Base-by-base conservation (phyloP, 2,113 vertebrate species). In the Phaethornis superciliosus region DNA sequence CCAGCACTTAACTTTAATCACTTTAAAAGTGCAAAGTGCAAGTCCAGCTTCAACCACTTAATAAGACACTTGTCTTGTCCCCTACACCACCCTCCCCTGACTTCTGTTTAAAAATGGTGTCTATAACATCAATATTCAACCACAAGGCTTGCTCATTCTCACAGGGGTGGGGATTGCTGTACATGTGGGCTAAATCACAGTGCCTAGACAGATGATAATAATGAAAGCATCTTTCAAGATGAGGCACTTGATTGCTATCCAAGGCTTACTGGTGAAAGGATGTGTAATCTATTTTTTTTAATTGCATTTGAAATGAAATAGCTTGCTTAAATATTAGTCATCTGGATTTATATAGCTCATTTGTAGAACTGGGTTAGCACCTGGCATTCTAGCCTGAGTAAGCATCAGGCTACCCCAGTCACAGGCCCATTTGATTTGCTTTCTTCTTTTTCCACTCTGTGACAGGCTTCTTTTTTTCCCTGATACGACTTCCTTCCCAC, bases 101-200 rank as follows among this genome's bases (percentile, higher is more conserved):
- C 79, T 12, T 32, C 32, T 51, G 69, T 87, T 87, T 79, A 87
- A 93, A 93, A 91, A 65, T 8, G 3, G 40, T 35, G 52, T 63
- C 83, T 78, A 6, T 60, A 89, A 67, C 80, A 92, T 90, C 83
- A 93, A 89, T 92, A 96, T 95, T 96, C 95, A 95, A 92, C 86
- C 59, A 94, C 1, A 0, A 90, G 44, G 52, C 28, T 91, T 83
- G 14, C 42, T 93, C 49, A 32, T 78, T 90, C 80, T 90, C 40
- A 79, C 83, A 86, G 71, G 80, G 46, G 84, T 71, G 70, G 46
- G 49, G 74, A 86, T 35, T 96, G 77, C 76, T 94, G 64, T 74
- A 88, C 52, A 64, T 3, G 12, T 42, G 69, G 69, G 68, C 88
- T 88, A 90, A 93, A 90, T 92, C 65, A 92, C 64, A 81, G 85